Conservation (phyloP, 92 coral and sea anemone genomes). For the Epizoanthus fatuus region DNA sequence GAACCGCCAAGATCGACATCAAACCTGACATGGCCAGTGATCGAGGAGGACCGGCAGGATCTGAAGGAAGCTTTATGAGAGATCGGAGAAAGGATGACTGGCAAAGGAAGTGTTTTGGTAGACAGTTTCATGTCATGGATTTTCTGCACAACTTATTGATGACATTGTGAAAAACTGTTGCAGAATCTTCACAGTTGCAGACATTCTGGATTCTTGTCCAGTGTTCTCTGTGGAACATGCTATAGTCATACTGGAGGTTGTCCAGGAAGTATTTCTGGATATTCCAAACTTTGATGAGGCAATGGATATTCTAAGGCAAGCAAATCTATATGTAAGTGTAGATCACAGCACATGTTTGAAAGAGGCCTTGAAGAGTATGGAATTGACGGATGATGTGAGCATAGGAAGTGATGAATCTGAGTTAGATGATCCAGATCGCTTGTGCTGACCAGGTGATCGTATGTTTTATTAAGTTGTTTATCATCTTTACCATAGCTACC, state of each 20-base stretch:
- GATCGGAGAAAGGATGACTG: constrained; percentile 17
- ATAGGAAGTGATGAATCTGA: background rate
- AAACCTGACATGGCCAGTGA: constrained; percentile 38
- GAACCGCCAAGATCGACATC: background rate
- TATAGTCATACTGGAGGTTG: constrained; percentile 46
- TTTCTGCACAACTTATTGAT: constrained; percentile 56
- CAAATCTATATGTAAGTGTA: background rate
- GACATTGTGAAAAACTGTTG: constrained; percentile 66
- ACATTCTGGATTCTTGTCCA: constrained; percentile 41
- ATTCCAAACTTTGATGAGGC: constrained; percentile 73
- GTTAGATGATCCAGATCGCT: background rate
- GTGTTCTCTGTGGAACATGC: constrained; percentile 62
- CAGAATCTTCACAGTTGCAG: constrained; percentile 47
- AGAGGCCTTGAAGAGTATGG: background rate
- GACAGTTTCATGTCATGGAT: constrained; percentile 57
- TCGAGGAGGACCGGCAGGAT: constrained; percentile 43
- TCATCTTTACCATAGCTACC: too few species aligned
- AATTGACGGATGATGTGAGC: too few species aligned
- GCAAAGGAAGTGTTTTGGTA: constrained; percentile 18
- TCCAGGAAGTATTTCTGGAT: constrained; percentile 70
- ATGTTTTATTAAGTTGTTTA: background rate
- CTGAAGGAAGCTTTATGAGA: constrained; percentile 45
- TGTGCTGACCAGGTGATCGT: background rate
- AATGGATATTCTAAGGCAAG: constrained; percentile 32
- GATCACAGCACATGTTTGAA: background rate